Base-by-base conservation (phyloP, 2,888 invertebrate species). In the Microctonus aethiopoides region DNA sequence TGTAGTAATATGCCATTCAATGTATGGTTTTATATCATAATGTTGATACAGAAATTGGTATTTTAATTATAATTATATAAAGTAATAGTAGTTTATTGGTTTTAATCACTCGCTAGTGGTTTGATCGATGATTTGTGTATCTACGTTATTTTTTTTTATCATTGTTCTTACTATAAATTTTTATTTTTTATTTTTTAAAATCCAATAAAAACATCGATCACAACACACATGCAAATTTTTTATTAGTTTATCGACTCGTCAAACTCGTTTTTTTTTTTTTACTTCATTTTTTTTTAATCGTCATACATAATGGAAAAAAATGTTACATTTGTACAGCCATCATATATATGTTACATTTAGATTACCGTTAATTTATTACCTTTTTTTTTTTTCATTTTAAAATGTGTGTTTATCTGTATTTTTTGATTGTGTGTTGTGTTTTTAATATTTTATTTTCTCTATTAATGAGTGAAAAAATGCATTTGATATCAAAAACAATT, bases 31-130 rank as follows among this genome's bases (percentile, higher is more conserved):
- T 85, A 84, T 84, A 82, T 85, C 80, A 83, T 82, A 84, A 82
- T 86, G 83, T 90, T 90, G 90, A 90, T 90, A 90, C 90, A 90
- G 89, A 90, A 90, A 90, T 46, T 89, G 89, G 89, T 90, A 90
- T 89, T 90, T 74, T 90, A 88, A 88, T 89, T 90, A 89, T 90
- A 89, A 90, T 89, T 83, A 83, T 46, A 46, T n/a, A 84, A 82
- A 84, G 88, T 90, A 89, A 89, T 89, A 89, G 88, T 89, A 90
- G 89, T 89, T 74, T 89, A 89, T 89, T 89, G 79, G 82, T 78
- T 89, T 54, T 89, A 89, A 82, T 83, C 81, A 82, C 83, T 82
- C 80, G 76, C 78, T 79, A 76, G 78, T 80, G 78, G 78, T 77
- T 79, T 79, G 75, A 78, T 77, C 74, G 79, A 81, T 54, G 64